Base-by-base conservation (phyloP, 2,888 invertebrate genomes). In the Sinhomidia bicolor region DNA sequence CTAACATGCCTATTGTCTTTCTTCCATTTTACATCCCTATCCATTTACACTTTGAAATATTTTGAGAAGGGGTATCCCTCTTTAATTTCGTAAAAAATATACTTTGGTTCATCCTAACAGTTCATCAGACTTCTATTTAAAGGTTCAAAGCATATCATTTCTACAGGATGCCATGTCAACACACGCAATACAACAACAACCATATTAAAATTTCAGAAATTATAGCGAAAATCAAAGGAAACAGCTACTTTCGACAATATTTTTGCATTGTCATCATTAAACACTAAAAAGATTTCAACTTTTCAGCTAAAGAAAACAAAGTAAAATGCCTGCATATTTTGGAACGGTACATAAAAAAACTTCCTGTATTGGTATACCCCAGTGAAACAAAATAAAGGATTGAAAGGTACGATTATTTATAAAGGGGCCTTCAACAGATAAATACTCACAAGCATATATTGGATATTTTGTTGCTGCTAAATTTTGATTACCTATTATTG, bases 71-170 rank as follows among this genome's bases (percentile, higher is more conserved):
- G 62, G 47, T 17, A 10, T 14, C 23, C 44, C 44, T 81, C 47
- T 47, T 65, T 65, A 81, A 81, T 65, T 62, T 26, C 65, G 44
- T 81, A 62, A 36, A 74, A 74, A 36, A 65, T 26, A 36, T 17
- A 36, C n/a, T n/a, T n/a, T n/a, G n/a, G n/a, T n/a, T n/a, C n/a
- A n/a, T n/a, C n/a, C n/a, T 65, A 65, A 29, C 3, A 54, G 54
- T 54, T 54, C 7, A 5, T 17, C 7, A 1, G 1, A 1, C 17
- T 17, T 2, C 1, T 44, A 44, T 44, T 12, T 1, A 12, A 44
- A 44, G 12, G 9, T 44, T 44, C 44, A 44, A 12, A 1, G 1
- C 9, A 44, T 12, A 44, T 44, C 9, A 44, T n/a, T 9, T 12
- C 44, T 12, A 12, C 44, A 44, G 10, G 12, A 44, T 44, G 9